Conservation (phyloP, 2,797 vertebrate species). For the Syndactyla subalaris region DNA sequence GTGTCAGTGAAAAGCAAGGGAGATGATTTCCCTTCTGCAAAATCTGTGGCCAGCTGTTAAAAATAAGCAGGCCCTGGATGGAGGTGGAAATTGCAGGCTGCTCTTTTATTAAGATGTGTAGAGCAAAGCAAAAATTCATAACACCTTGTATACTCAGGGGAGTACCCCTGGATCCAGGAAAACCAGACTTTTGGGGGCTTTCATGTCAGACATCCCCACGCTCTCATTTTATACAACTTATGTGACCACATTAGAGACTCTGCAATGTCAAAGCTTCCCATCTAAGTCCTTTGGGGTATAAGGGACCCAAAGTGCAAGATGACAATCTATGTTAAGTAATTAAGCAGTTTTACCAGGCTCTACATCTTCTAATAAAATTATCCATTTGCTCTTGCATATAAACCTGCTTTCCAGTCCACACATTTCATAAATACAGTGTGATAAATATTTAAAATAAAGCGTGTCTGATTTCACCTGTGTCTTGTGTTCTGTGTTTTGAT, state of each 20-base stretch:
- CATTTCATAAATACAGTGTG: conserved; percentile 46
- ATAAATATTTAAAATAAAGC: conserved; percentile 71
- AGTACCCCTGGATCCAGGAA: neutral
- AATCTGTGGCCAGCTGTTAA: neutral
- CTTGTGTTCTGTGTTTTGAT: neutral
- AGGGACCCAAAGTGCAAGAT: neutral
- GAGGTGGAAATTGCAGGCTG: neutral
- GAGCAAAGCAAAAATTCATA: neutral
- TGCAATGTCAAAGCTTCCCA: neutral
- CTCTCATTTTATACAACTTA: neutral
- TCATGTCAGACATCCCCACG: neutral
- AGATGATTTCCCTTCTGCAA: neutral
- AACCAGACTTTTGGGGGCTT: neutral
- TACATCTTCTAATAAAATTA: conserved; percentile 8
- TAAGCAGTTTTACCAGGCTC: neutral
- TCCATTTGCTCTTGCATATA: neutral
- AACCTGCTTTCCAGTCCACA: conserved; percentile 23
- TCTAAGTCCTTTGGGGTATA: neutral
- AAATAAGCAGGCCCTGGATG: neutral
- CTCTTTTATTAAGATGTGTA: neutral
- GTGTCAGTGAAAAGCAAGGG: neutral
- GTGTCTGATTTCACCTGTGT: neutral
- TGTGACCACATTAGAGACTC: neutral
- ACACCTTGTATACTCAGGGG: fast-evolving
- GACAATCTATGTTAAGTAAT: neutral